Evolutionary conservation across 2,797 vertebrate genomes (phyloP), one percentile per base, ranked within the genome.

Genomic region (Pteropus rufus): DNA sequence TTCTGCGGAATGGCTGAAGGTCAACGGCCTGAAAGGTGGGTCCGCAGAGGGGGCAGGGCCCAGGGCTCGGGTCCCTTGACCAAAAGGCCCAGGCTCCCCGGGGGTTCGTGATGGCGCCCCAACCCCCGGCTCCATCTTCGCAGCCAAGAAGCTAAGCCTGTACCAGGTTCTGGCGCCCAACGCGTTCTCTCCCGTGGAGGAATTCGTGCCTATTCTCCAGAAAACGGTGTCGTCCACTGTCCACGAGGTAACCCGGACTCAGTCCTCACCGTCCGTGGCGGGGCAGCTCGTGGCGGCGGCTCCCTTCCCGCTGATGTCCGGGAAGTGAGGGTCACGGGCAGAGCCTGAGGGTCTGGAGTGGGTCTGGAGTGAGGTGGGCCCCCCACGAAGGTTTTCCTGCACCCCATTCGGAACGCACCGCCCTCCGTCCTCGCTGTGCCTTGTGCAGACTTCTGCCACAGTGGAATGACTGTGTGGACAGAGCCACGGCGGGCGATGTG

Each of bases 141-240:
- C 96, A 99, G 99, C 99, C 83, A 98, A 98, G 97, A 99, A 98
- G 72, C 97, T 99, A 92, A 98, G 96, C 80, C 98, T 99, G 36
- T 99, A 99, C 96, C 99, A 99, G 97, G 97, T 99, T 81, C 98
- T 99, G 97, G 98, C 99, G 60, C 98, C 98, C 39, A 99, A 96
- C 19, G 98, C 98, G 0, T 99, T 99, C 97, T 98, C 98, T 72
- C 97, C 98, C 0, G 95, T 98, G 93, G 98, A 98, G 96, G 98
- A 98, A 84, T 99, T 99, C 98, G 98, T 99, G 69, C 99, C 99
- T 36, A 96, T 99, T 95, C 98, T 99, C 84, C 98, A 98, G 94
- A 99, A 99, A 98, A 98, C 97, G 0, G 98, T 99, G 2, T 98
- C 98, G 26, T 98, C 99, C 41, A 99, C 98, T 72, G 70, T 99